Base-by-base conservation (phyloP, 2,113 vertebrate species). In the Sturnira hondurensis region DNA sequence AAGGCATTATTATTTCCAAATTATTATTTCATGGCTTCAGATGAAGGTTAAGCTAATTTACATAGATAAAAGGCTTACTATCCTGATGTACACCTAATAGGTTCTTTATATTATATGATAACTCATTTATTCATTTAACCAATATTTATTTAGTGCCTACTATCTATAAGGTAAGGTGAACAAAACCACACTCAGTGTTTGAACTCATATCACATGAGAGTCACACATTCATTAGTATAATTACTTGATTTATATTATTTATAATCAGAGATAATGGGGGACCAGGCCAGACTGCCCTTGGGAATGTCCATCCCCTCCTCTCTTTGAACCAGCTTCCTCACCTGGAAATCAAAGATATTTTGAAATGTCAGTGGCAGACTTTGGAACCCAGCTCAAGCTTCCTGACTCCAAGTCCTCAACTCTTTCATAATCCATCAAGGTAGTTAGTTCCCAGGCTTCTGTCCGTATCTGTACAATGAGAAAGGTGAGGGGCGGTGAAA, bases 211-310 rank as follows among this genome's bases (percentile, higher is more conserved):
- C 31, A 56, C 73, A 70, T 50, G 33, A 12, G 24, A 78, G 78
- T 93, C 56, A 54, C 47, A 33, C 10, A 45, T 78, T 83, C 83
- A 87, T 92, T 80, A 41, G 9, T 33, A 7, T 83, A 86, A 95
- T 91, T 73, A 91, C 28, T 88, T 94, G 54, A 86, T 80, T 92
- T 82, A 58, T 74, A 82, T 86, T 83, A 86, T 96, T 97, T 94
- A 86, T 31, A 95, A 87, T 91, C 71, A 94, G 7, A 84, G 22
- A 84, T 61, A 77, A 91, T 86, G 89, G 68, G 82, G 41, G 41
- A 4, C 19, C 8, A 86, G 5, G 11, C 8, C 82, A 73, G 33
- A 78, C 11, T 43, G 31, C 38, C 26, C 73, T 65, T 38, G 65
- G 77, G n/a, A 95, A 76, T 54, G 20, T 22, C 52, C 11, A 63